Base-by-base conservation (phyloP, 2,888 invertebrate genomes). In the Nebria salina region DNA sequence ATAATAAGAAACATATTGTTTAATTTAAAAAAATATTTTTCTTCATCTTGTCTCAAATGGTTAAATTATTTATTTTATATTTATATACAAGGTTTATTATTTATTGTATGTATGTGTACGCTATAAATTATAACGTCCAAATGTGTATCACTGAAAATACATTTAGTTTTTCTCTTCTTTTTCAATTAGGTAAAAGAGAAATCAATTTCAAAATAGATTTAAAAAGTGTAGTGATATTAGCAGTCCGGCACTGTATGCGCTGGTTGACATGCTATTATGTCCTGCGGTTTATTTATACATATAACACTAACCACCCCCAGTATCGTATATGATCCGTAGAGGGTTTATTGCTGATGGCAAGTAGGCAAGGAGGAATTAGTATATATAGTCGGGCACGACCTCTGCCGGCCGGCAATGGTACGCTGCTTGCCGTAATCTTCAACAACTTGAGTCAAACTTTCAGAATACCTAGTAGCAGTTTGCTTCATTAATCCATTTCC, bases 401-500 rank as follows among this genome's bases (percentile, higher is more conserved):
- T 34, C 70, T 20, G 70, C 5, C 70, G 25, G 70, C 70, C 25
- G 26, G 34, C 70, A 34, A 26, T 73, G 41, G 73, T 73, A 72
- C 72, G 75, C 75, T 80, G 64, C 54, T 64, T 25, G 75, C 80
- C 78, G 78, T 78, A 78, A 78, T 78, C 78, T 78, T 78, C 73
- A 65, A 72, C 73, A 78, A 78, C 78, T 78, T 64, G 65, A 54
- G 68, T 54, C 75, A 80, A 80, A 80, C 75, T 80, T 80, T 80
- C 64, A 68, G 80, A 80, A 80, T 80, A 80, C 80, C 80, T 80
- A 54, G 34, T 34, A n/a, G 20, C 75, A 75, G 75, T 75, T 78
- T 80, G 75, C 80, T 80, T 80, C 80, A 80, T 80, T 80, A 80
- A 80, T 80, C 80, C 80, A 80, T 75, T 75, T 72, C 80, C 80